phyloP scores from a whole-genome alignment of 2,113 vertebrate genomes.

The Sinocyclocheilus anophthalmus region DNA sequence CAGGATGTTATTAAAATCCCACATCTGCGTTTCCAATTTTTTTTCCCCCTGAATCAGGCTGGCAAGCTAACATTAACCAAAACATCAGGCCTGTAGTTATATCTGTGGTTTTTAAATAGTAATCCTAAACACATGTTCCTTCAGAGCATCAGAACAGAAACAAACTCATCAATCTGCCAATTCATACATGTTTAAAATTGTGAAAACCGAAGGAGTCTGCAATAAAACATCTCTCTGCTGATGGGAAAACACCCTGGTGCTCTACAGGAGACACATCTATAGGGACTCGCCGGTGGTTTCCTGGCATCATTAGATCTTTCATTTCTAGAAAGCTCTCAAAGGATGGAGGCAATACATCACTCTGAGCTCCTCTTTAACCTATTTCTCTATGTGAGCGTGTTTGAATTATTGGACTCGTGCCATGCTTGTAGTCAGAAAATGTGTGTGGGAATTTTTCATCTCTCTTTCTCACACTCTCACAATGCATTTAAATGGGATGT shows the following conservation, averaged over 20 bases:
- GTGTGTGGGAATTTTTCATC: conserved; percentile 33
- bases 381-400: not conserved
- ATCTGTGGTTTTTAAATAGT: not conserved
- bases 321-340: conserved; percentile 25
- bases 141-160: not conserved
- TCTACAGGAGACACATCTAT: conserved; percentile 2
- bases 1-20: not conserved
- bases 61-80: conserved; percentile 1
- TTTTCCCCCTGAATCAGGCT: not conserved
- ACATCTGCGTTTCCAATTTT: not conserved
- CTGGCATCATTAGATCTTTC: conserved; percentile 13
- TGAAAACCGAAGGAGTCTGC: not conserved
- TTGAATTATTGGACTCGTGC: conserved; percentile 31
- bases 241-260: conserved; percentile 23
- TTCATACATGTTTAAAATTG: not conserved
- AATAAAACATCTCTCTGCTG: not conserved
- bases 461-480: conserved; percentile 10
- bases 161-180: not conserved
- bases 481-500: conserved; percentile 43
- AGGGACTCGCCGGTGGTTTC: not conserved
- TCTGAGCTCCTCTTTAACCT: conserved; percentile 27
- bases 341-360: conserved; percentile 13
- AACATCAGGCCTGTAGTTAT: not conserved
- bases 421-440: not conserved
- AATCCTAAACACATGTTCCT: not conserved